phyloP scores from a whole-genome alignment of 2,797 vertebrate species.

The Decapterus maruadsi region DNA sequence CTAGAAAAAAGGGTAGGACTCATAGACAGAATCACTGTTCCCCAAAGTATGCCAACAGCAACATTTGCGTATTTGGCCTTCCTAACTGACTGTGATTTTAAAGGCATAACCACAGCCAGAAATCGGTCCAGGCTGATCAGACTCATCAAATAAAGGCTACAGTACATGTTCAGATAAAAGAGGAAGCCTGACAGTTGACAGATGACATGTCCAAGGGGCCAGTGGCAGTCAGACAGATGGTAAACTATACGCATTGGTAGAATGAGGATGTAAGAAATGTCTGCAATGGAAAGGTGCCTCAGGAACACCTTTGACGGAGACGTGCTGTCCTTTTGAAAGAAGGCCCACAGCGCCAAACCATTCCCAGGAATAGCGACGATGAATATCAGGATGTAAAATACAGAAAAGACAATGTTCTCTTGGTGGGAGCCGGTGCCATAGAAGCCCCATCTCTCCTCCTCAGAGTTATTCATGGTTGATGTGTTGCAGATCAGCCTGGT shows the following conservation, averaged over 20 bases:
- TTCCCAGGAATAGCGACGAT: conserved; percentile 83
- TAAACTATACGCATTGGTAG: conserved; percentile 84
- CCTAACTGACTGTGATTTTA: conserved; percentile 69
- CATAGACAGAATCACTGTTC: conserved; percentile 64
- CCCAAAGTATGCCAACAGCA: conserved; percentile 75
- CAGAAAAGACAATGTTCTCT: conserved; percentile 75
- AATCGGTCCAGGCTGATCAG: conserved; percentile 85
- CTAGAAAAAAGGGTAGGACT: conserved; percentile 73
- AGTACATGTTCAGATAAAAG: conserved; percentile 87
- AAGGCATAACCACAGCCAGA: conserved; percentile 76
- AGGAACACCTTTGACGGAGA: conserved; percentile 81
- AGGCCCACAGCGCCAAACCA: conserved; percentile 81
- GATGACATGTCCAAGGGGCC: conserved; percentile 76
- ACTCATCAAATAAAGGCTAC: conserved; percentile 85
- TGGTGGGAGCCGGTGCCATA: conserved; percentile 44
- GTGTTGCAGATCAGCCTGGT: conserved; percentile 45
- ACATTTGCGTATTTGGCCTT: conserved; percentile 73
- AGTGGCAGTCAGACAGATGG: conserved; percentile 75
- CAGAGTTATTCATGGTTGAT: conserved; percentile 69
- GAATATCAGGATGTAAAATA: conserved; percentile 82
- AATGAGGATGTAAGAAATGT: conserved; percentile 82
- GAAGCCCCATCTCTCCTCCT: conserved; percentile 1
- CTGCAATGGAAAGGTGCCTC: conserved; percentile 81
- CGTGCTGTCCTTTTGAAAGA: conserved; percentile 60
- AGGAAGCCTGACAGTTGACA: conserved; percentile 83